Conservation (phyloP, 2,797 vertebrate genomes). For the Darevskia nairensis region DNA sequence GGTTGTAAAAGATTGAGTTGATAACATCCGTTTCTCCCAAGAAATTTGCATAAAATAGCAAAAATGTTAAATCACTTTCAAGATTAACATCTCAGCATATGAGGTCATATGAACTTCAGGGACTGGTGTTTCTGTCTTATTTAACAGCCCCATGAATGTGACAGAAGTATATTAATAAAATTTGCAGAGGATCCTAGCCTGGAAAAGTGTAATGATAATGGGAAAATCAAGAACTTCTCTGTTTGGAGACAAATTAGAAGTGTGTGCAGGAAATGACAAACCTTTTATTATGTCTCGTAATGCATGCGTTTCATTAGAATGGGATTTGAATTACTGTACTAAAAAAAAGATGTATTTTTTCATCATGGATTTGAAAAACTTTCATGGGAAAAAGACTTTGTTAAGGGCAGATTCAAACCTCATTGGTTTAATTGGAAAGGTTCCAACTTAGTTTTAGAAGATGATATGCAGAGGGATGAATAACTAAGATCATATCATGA, state of each 20-base stretch:
- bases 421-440: constrained; percentile 10
- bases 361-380: neutral
- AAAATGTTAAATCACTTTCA: constrained; percentile 40
- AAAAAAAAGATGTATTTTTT: constrained; percentile 4
- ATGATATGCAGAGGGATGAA: neutral
- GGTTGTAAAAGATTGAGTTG: constrained; percentile 42
- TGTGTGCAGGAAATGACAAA: constrained; percentile 16
- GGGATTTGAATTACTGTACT: constrained; percentile 8
- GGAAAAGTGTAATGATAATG: constrained; percentile 8
- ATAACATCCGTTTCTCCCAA: constrained; percentile 37
- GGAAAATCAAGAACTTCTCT: constrained; percentile 15
- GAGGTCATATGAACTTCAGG: neutral
- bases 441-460: neutral
- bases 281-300: constrained; percentile 1
- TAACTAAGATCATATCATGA: neutral
- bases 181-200: constrained; percentile 2
- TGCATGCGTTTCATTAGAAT: constrained; percentile 18
- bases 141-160: constrained; percentile 20
- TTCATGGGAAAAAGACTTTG: neutral
- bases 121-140: constrained; percentile 24
- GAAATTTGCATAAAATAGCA: constrained; percentile 36
- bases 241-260: constrained; percentile 29
- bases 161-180: constrained; percentile 29
- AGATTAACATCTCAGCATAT: constrained; percentile 18
- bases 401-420: neutral